phyloP scores from a whole-genome alignment of 1,140 invertebrate genomes.

The Ips typographus region DNA sequence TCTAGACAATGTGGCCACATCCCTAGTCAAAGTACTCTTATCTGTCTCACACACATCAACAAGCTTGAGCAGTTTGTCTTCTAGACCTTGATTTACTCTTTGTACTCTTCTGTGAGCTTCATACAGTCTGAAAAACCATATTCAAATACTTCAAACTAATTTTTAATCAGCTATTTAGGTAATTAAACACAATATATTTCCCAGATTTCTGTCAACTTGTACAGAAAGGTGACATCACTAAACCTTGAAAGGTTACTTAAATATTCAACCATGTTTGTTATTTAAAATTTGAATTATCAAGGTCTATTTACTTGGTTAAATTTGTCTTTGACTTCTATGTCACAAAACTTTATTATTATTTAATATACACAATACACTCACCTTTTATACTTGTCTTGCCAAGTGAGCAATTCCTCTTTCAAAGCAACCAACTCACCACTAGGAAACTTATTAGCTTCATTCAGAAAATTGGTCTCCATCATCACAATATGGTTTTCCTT shows the following conservation, averaged over 20 bases:
- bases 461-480: slow-evolving; percentile 83
- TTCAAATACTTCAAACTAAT: too few relatives aligned
- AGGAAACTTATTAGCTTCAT: slow-evolving; percentile 73
- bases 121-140: slow-evolving; percentile 63
- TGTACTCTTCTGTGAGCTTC: slow-evolving; percentile 93
- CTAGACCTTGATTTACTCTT: slow-evolving; percentile 92
- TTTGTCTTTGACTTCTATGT: too few relatives aligned
- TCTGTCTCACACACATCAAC: slow-evolving; percentile 93
- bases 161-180: neutral
- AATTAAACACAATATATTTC: too few relatives aligned
- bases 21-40: slow-evolving; percentile 81
- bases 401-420: slow-evolving; percentile 81
- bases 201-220: neutral
- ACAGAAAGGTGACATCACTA: too few relatives aligned
- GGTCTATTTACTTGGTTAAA: too few relatives aligned
- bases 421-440: slow-evolving; percentile 73
- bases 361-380: slow-evolving; percentile 39
- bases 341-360: too few relatives aligned
- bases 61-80: slow-evolving; percentile 91
- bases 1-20: slow-evolving; percentile 83
- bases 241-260: too few relatives aligned
- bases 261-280: too few relatives aligned
- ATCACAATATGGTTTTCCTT: slow-evolving; percentile 80
- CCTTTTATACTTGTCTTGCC: slow-evolving; percentile 91
- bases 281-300: too few relatives aligned